phyloP scores from a whole-genome alignment of 2,888 invertebrate genomes.

The Lithodes maja region DNA sequence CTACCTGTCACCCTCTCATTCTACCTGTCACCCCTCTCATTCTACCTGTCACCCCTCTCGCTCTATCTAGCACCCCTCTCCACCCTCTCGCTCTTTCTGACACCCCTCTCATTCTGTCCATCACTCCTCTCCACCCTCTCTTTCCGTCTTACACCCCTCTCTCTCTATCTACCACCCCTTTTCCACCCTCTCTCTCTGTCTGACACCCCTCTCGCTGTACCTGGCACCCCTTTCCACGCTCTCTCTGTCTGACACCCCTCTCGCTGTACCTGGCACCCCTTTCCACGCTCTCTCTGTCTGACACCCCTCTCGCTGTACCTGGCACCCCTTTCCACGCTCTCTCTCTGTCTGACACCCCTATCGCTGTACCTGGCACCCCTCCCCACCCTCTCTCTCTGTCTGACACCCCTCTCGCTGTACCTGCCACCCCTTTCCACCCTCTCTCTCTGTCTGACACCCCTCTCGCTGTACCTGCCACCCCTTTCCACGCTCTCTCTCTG shows the following conservation, averaged over 20 bases:
- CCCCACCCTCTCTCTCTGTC: constrained; percentile 22
- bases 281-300: background rate
- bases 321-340: background rate
- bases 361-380: background rate
- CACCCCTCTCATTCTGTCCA: background rate
- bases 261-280: background rate
- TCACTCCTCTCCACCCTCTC: background rate
- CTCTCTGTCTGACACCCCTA: background rate
- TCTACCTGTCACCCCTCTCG: no score
- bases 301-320: no score
- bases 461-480: no score
- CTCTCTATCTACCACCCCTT: background rate
- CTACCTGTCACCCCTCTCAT: no score
- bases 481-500: constrained; percentile 6
- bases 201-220: background rate
- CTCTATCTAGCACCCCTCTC: background rate
- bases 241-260: background rate
- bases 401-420: constrained; percentile 6
- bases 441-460: background rate
- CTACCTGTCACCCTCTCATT: background rate
- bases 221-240: background rate
- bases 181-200: background rate
- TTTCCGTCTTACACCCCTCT: background rate
- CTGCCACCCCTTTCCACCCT: constrained; percentile 11
- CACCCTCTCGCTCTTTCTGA: no score